These are phyloP conservation scores for Drosophila aff. DNA, from an alignment of 1,140 invertebrate species.

Conservation along the genomic window DNA sequence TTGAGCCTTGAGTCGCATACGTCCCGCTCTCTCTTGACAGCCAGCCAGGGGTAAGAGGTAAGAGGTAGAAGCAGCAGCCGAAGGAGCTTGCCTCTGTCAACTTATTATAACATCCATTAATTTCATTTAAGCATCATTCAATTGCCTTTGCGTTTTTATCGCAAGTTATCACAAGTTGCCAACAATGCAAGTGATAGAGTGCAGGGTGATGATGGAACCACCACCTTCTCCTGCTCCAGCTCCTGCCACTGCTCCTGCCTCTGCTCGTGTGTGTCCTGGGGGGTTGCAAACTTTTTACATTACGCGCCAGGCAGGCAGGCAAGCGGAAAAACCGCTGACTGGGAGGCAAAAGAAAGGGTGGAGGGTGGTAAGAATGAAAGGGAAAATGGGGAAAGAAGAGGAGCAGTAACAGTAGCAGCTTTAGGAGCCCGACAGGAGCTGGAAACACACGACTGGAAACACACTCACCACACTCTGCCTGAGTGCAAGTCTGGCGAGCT, in stretches of 20 bases:
- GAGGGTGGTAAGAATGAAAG: background rate
- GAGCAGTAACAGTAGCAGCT: background rate
- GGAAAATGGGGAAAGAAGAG: background rate
- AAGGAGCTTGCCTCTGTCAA: constrained; percentile 65
- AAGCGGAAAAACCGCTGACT: constrained; percentile 57
- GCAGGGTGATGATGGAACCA: constrained; percentile 3
- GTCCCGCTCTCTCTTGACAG: constrained; percentile 22
- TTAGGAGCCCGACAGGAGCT: background rate
- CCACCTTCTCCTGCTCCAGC: background rate
- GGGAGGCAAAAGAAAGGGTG: background rate
- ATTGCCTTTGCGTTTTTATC: constrained; percentile 78
- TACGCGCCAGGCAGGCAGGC: constrained; percentile 49
- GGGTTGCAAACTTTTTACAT: constrained; percentile 64
- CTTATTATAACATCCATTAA: constrained; percentile 85
- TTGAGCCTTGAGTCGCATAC: constrained; percentile 16
- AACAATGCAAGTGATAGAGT: constrained; percentile 44
- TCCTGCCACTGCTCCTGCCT: too few species aligned
- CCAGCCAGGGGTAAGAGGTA: background rate
- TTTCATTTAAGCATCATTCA: constrained; percentile 83
- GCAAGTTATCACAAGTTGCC: constrained; percentile 72
- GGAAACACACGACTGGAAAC: background rate
- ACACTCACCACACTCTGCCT: background rate
- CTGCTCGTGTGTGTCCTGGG: background rate
- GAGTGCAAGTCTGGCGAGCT: background rate
- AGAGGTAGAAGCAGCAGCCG: background rate